Base-by-base conservation (phyloP, 2,797 vertebrate species). In the Australoheros facetus region DNA sequence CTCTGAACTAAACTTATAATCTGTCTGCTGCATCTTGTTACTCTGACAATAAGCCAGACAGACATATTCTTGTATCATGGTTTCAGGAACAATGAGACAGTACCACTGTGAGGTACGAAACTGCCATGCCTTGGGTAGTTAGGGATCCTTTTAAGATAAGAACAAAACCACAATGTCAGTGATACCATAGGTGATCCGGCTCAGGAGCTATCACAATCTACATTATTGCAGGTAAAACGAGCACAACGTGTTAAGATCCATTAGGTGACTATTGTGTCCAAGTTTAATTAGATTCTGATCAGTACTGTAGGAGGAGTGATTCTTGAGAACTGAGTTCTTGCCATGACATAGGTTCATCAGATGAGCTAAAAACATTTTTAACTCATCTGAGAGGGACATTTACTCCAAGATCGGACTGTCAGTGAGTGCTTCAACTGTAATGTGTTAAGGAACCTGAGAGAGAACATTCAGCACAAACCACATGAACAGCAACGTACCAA, bases 221-320 rank as follows among this genome's bases (percentile, higher is more conserved):
- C 62, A 66, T 48, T 28, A 45, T 48, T 12, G 2, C 39, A 28
- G 39, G 16, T 28, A 48, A 45, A 66, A 66, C 39, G 1, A 48
- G 5, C 1, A 19, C 39, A 0, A 16, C 48, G 28, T 28, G 23
- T 14, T 9, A 66, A 28, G 39, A 48, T 3, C 39, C 17, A 3
- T 48, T 2, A 48, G 23, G 0, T 66, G 16, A 66, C 19, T 16
- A 48, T 16, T 0, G 9, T 66, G 9, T 64, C 39, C 17, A 64
- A 21, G 60, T 66, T 12, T 66, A 14, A 66, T 19, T 45, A 0
- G 14, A 66, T 48, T 66, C 60, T 48, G 14, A 45, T 23, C 39
- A 28, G 14, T 17, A 48, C 45, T 17, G 14, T 48, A 48, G 5
- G 23, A 66, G 16, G 0, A 19, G 2, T 3, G 3, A 45, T 45